These are phyloP conservation scores for Gobius niger DNA, from an alignment of 2,113 vertebrate species.

Conservation along the genomic window DNA sequence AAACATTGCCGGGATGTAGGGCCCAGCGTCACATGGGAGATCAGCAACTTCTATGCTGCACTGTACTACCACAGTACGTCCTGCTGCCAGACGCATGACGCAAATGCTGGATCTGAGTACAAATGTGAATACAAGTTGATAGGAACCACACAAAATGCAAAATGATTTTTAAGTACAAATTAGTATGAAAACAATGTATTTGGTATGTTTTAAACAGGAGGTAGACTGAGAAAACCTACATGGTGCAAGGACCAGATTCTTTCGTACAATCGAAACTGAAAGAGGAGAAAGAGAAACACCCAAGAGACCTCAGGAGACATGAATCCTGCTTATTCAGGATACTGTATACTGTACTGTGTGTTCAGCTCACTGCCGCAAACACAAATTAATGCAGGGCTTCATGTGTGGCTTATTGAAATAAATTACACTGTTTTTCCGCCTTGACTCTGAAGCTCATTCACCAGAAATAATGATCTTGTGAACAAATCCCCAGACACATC, in stretches of 20 bases:
- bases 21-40: background rate
- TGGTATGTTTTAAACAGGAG: no score
- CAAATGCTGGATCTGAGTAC: background rate
- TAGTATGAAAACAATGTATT: no score
- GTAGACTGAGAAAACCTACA: no score
- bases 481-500: background rate
- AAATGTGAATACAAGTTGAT: background rate
- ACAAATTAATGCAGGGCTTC: background rate
- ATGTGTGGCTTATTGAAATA: background rate
- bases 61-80: no score
- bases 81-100: no score
- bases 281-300: background rate
- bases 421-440: conserved; percentile 1
- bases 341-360: background rate
- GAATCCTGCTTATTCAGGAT: background rate
- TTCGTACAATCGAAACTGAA: background rate
- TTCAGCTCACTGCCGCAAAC: background rate
- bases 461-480: conserved; percentile 1
- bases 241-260: no score
- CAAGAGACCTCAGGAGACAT: background rate
- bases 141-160: no score
- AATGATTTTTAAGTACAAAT: no score
- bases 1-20: background rate
- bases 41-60: background rate
- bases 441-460: conserved; percentile 1